Conservation (phyloP, 2,113 vertebrate genomes). For the Albula glossodonta region DNA sequence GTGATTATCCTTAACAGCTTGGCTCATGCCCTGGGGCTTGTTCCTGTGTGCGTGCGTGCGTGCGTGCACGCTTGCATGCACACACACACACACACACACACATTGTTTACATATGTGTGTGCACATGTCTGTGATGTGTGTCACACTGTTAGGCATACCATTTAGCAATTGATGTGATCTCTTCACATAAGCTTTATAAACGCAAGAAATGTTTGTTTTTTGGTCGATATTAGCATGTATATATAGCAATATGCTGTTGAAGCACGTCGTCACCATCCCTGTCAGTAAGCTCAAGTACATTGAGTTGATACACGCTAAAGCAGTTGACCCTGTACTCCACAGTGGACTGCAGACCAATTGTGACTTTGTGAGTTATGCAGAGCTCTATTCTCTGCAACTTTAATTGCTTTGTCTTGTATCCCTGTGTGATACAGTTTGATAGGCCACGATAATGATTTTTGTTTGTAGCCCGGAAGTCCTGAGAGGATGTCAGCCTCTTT, state of each 20-base stretch:
- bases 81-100: no score
- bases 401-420: neutral
- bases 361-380: neutral
- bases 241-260: neutral
- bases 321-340: neutral
- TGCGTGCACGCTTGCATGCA: no score
- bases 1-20: neutral
- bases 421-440: neutral
- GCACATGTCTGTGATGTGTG: no score
- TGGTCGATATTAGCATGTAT: neutral
- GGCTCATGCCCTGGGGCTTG: neutral
- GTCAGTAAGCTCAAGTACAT: neutral
- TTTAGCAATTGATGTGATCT: no score
- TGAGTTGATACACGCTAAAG: neutral
- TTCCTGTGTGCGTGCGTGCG: neutral
- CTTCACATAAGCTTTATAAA: no score
- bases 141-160: no score
- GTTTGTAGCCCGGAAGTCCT: neutral
- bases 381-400: neutral
- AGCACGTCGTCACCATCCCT: neutral
- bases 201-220: neutral
- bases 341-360: neutral
- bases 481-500: neutral
- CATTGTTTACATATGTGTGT: no score
- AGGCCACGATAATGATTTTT: neutral